Evolutionary conservation across 2,113 vertebrate genomes (phyloP), one percentile per base, ranked within the genome.

Genomic region (Gorsachius goisagi): DNA sequence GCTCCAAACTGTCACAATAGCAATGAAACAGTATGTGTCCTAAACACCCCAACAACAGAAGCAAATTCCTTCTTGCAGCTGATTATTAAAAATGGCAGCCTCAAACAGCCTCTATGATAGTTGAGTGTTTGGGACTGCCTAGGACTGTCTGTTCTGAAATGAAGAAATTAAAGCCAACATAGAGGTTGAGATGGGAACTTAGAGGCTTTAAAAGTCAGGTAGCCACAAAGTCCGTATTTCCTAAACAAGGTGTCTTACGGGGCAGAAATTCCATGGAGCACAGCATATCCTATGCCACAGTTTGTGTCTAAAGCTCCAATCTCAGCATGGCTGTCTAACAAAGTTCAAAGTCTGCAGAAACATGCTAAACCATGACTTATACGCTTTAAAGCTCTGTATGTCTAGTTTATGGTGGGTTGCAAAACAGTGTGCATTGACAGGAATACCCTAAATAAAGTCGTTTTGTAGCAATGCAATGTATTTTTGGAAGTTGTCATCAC

Each of bases 311-410:
- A 44, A 35, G 19, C 35, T 82, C 45, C 3, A 3, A 11, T 44
- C 20, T 81, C 33, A 49, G 35, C 26, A 8, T 14, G 21, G 9
- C 50, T 63, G 50, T 15, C 35, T 80, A 30, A 16, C 6, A 6
- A 28, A 5, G 2, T 33, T 81, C 5, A 8, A 55, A 69, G 8
- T 28, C 55, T 69, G 27, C 11, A 84, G 76, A 81, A 77, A 60
- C 4, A 30, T 1, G 2, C 41, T 74, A 22, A 84, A 44, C 27
- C 39, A 9, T 0, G 5, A 8, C 5, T 56, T 64, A 9, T 0
- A 15, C 5, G 4, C 32, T 72, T 93, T 45, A n/a, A 19, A 68
- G 12, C 44, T 60, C 39, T 72, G 21, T 15, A 2, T 19, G 18
- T 63, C 47, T 47, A 5, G 23, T 50, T 80, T 68, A 20, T 56